Evolutionary conservation across 1,140 invertebrate genomes (phyloP), one percentile per base, ranked within the genome.

Genomic region (Eupristina koningsbergeri): DNA sequence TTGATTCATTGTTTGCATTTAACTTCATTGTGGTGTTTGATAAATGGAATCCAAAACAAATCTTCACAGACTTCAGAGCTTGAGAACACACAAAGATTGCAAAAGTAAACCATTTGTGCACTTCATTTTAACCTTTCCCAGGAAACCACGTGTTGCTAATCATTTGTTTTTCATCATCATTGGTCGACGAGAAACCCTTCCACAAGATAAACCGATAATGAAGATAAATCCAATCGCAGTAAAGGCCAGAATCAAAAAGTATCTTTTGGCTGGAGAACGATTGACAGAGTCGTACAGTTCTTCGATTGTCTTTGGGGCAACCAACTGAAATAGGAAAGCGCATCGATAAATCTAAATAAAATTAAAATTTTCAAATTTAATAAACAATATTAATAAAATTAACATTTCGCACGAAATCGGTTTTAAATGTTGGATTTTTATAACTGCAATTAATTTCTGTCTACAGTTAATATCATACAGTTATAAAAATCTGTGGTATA

Each of bases 201-300:
- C 97, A 90, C 96, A 97, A 86, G 96, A 96, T 79, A 98, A 91
- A 67, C 97, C 97, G 36, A 94, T 93, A 19, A 97, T 94, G 87
- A 98, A 98, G 83, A 97, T 95, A 79, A 95, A 90, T 26, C 95
- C 95, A n/a, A 97, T 92, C 69, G 95, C 92, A 39, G 94, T 94
- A 73, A 96, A 92, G 22, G 95, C 92, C 34, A 96, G 92, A 36
- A 96, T 93, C 85, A 96, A 93, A 86, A 98, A 96, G 88, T 97
- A 97, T 90, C 95, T 95, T 88, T 94, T 95, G 7, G 96, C 94
- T 58, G 96, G 96, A 2, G 97, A 98, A 92, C 91, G 61, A 96
- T 95, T 92, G 93, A 87, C 93, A 87, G 88, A 88, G 53, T 89
- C 87, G 22, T 96, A 95, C 9, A 98, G 87, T 88, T 97, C 95